A percentile compares a stretch with the other conserved stretches of the same genome.
These are phyloP conservation scores for Oophaga pumilio DNA, from an alignment of 2,113 vertebrate genomes.

Conservation along the genomic window DNA sequence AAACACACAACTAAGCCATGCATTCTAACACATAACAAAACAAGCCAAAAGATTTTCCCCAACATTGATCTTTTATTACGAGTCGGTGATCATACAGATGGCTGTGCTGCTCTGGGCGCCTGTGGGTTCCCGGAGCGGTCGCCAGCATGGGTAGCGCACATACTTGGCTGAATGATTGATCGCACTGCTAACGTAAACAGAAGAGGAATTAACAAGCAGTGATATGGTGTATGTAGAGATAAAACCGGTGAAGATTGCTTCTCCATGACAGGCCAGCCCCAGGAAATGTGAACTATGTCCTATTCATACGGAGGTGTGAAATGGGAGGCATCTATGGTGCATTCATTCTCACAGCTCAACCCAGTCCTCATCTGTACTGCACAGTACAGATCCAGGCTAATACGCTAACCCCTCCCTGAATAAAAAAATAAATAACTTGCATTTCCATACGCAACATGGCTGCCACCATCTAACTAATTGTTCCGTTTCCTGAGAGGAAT, in stretches of 20 bases:
- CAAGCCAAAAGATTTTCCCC: background rate
- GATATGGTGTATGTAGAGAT: constrained; percentile 28
- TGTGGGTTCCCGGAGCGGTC: constrained; percentile 18
- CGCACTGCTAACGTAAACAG: constrained; percentile 51
- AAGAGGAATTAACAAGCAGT: constrained; percentile 53
- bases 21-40: background rate
- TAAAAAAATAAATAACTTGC: constrained; percentile 35
- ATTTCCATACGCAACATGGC: constrained; percentile 18
- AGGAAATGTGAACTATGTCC: constrained; percentile 4
- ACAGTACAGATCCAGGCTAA: background rate
- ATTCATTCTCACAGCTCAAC: constrained; percentile 42
- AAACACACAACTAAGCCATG: no score
- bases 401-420: background rate
- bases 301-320: constrained; percentile 18
- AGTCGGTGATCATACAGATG: constrained; percentile 46
- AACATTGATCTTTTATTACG: constrained; percentile 56
- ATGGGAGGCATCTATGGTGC: constrained; percentile 35
- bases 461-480: constrained; percentile 7
- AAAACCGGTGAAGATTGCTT: constrained; percentile 35
- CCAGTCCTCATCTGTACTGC: background rate
- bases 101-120: constrained; percentile 24
- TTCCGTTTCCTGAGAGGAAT: constrained; percentile 15
- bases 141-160: constrained; percentile 20
- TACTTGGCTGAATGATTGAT: constrained; percentile 35
- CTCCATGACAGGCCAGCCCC: background rate